phyloP scores from a whole-genome alignment of 2,888 invertebrate genomes.

The Pseudococcus jackbeardsleyi region DNA sequence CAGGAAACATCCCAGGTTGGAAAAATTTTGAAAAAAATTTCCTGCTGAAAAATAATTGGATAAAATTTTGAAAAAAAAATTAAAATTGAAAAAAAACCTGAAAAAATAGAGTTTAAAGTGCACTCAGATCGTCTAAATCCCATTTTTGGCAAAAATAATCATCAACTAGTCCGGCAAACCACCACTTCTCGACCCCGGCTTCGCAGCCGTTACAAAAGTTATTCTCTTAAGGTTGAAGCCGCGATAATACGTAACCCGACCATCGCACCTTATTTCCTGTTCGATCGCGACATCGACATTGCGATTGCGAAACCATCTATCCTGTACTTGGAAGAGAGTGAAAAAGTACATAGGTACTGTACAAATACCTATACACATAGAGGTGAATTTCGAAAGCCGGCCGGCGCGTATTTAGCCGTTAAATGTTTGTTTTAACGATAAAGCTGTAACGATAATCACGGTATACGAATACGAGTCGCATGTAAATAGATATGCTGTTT shows the following conservation, averaged over 20 bases:
- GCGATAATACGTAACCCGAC: background rate
- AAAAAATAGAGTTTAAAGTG: too few relatives aligned
- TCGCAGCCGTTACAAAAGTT: background rate
- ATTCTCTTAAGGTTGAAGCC: background rate
- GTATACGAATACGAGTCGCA: constrained; percentile 18
- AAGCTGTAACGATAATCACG: constrained; percentile 34
- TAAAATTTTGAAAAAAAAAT: too few relatives aligned
- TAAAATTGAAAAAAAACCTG: too few relatives aligned
- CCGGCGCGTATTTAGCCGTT: constrained; percentile 34
- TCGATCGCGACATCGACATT: constrained; percentile 44
- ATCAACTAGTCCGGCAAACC: background rate
- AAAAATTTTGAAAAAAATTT: too few relatives aligned
- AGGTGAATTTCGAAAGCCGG: constrained; percentile 34
- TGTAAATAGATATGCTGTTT: background rate
- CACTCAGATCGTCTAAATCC: too few relatives aligned
- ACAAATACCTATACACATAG: background rate
- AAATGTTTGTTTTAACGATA: constrained; percentile 47
- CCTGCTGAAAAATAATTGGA: too few relatives aligned
- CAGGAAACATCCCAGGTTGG: too few relatives aligned
- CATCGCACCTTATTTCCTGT: constrained; percentile 41
- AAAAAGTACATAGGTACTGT: background rate
- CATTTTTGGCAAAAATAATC: too few relatives aligned
- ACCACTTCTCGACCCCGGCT: background rate
- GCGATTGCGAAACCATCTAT: constrained; percentile 14
- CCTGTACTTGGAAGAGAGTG: background rate